phyloP scores from a whole-genome alignment of 2,888 invertebrate genomes.

The Apotomis capreana region DNA sequence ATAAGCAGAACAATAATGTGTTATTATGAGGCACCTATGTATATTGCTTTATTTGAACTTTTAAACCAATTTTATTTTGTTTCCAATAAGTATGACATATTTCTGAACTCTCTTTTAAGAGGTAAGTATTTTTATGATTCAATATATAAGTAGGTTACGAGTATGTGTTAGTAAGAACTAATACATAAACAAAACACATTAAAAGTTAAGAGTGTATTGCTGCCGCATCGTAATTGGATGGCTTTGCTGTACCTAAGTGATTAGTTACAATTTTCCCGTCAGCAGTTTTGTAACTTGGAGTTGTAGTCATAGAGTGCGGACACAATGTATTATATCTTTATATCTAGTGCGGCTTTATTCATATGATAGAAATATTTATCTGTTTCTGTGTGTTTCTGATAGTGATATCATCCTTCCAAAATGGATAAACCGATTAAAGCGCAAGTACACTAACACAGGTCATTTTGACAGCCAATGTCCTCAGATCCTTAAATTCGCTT shows the following conservation, averaged over 20 bases:
- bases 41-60: too few relatives aligned
- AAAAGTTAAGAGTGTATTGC: neutral
- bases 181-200: neutral
- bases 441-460: too few relatives aligned
- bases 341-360: neutral
- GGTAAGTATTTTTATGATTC: too few relatives aligned
- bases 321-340: neutral
- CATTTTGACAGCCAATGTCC: too few relatives aligned
- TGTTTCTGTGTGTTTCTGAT: neutral
- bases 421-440: neutral
- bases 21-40: too few relatives aligned
- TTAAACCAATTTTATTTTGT: too few relatives aligned
- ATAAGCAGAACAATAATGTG: too few relatives aligned
- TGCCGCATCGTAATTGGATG: neutral
- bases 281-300: neutral
- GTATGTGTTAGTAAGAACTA: too few relatives aligned
- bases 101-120: too few relatives aligned
- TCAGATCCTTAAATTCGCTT: too few relatives aligned
- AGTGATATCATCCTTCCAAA: neutral
- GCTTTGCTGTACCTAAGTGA: neutral
- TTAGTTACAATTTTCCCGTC: constrained; percentile 6
- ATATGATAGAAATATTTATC: neutral
- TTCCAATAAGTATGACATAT: too few relatives aligned
- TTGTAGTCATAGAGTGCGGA: neutral
- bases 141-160: too few relatives aligned